phyloP scores from a whole-genome alignment of 2,113 vertebrate genomes.

The Tetraodon nigroviridis region DNA sequence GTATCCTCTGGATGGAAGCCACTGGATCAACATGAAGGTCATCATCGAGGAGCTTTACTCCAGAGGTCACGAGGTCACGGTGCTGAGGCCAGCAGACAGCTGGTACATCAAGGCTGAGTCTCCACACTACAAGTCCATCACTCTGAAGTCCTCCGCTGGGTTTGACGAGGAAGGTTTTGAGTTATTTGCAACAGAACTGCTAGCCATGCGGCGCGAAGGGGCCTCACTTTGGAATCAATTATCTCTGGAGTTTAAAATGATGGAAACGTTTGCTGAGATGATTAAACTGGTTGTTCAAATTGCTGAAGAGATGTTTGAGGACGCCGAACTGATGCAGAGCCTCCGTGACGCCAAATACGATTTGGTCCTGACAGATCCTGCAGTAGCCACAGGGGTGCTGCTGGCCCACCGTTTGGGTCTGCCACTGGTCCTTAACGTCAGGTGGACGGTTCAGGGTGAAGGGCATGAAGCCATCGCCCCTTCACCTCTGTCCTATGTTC shows the following conservation, averaged over 20 bases:
- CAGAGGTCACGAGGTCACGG: conserved; percentile 57
- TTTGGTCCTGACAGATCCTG: conserved; percentile 53
- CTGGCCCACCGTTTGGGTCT: conserved; percentile 45
- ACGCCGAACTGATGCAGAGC: conserved; percentile 41
- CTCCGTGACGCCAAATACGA: conserved; percentile 44
- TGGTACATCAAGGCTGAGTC: conserved; percentile 61
- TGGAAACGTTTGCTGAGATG: not conserved
- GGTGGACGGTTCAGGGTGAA: conserved; percentile 58
- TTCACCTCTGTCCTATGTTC: conserved; percentile 52
- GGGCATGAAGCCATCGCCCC: conserved; percentile 42
- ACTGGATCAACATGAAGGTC: conserved; percentile 66
- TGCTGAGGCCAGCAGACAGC: conserved; percentile 25
- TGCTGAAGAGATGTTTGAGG: conserved; percentile 22
- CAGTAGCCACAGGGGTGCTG: conserved; percentile 23
- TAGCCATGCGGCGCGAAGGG: conserved; percentile 5
- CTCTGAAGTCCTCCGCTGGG: not conserved
- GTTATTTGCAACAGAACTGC: not conserved
- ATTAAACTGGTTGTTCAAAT: no score
- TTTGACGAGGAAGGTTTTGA: conserved; percentile 22
- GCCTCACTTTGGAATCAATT: conserved; percentile 27
- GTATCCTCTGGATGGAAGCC: conserved; percentile 54
- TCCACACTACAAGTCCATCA: conserved; percentile 43
- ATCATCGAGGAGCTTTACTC: conserved; percentile 53
- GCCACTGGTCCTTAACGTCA: conserved; percentile 55
- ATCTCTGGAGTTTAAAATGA: not conserved